phyloP scores from a whole-genome alignment of 2,888 invertebrate species.

The Scotopteryx bipunctaria region DNA sequence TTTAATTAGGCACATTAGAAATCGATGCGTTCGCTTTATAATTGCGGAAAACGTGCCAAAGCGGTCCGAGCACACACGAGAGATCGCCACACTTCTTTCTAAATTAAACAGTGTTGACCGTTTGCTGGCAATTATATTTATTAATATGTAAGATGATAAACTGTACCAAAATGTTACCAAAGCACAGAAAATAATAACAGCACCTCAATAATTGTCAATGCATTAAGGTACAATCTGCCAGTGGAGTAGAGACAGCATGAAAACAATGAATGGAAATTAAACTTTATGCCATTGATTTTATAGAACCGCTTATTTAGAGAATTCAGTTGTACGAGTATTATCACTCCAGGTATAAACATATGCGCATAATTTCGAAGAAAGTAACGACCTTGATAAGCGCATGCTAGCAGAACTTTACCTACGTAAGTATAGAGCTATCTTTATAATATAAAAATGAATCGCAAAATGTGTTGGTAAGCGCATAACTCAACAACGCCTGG shows the following conservation, averaged over 20 bases:
- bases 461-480: too few relatives aligned
- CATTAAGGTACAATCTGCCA: background rate
- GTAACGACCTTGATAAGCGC: conserved; percentile 14
- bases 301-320: background rate
- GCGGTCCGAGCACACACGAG: conserved; percentile 4
- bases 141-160: too few relatives aligned
- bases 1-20: conserved; percentile 30
- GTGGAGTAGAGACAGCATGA: background rate
- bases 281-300: background rate
- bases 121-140: too few relatives aligned
- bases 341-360: conserved; percentile 9
- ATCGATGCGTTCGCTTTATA: conserved; percentile 15
- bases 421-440: too few relatives aligned
- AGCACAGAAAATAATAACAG: background rate
- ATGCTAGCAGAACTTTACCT: background rate
- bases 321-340: background rate
- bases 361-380: conserved; percentile 22
- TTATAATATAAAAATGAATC: too few relatives aligned
- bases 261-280: conserved; percentile 1
- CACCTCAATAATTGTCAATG: background rate
- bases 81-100: conserved; percentile 3
- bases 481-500: too few relatives aligned
- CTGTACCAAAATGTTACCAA: background rate
- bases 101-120: too few relatives aligned
- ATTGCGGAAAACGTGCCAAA: conserved; percentile 24